Evolutionary conservation across 2,797 vertebrate genomes (phyloP).

Genomic region (Gallirallus australis): DNA sequence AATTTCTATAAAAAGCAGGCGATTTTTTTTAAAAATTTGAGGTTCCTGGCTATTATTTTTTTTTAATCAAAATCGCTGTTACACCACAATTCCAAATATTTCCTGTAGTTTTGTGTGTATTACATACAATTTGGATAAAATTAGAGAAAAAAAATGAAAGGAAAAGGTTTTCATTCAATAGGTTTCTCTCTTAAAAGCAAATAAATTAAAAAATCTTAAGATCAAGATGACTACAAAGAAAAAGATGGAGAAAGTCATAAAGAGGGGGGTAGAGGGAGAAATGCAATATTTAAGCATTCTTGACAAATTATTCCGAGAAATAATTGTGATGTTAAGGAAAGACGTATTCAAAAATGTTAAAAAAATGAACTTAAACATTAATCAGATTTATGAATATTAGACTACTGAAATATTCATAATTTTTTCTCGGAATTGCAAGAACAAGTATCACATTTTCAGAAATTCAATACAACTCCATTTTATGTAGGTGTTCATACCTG

Average conservation of each 20-base stretch:
- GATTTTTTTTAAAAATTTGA: not conserved
- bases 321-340: conserved; percentile 27
- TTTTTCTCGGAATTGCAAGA: conserved; percentile 61
- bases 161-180: not conserved
- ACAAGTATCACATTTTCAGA: conserved; percentile 61
- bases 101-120: not conserved
- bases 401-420: conserved; percentile 52
- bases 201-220: not conserved
- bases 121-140: not conserved
- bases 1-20: not conserved
- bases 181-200: not conserved
- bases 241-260: not conserved
- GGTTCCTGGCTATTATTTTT: not conserved
- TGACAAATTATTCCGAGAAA: conserved; percentile 26
- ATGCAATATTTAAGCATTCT: conserved; percentile 22
- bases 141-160: not conserved
- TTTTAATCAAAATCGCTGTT: not conserved
- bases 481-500: conserved; percentile 47
- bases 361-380: conserved; percentile 33
- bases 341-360: conserved; percentile 5
- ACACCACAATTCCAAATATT: not conserved
- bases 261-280: not conserved
- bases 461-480: conserved; percentile 46
- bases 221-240: not conserved
- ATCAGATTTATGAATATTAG: conserved; percentile 60